Base-by-base conservation (phyloP, 2,888 invertebrate species). In the Heteromurus nitidus region DNA sequence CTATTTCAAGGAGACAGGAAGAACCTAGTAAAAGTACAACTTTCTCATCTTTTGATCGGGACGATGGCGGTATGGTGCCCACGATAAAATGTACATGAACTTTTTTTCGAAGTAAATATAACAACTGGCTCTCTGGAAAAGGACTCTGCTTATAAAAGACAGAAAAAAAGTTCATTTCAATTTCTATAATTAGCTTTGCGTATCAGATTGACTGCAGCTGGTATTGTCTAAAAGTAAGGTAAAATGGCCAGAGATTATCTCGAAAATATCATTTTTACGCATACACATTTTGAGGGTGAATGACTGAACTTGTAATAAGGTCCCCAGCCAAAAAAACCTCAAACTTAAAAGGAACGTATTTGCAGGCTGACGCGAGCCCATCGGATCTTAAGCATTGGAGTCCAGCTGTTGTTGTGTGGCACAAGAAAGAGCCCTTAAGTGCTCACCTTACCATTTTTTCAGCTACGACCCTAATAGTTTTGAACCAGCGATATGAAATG, bases 291-390 rank as follows among this genome's bases (percentile, higher is more conserved):
- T n/a, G n/a, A n/a, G 47, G 47, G 11, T 47, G 47, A 47, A n/a
- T n/a, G n/a, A n/a, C n/a, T n/a, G n/a, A n/a, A n/a, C n/a, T n/a
- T n/a, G n/a, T n/a, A n/a, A n/a, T n/a, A n/a, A n/a, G n/a, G n/a
- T n/a, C n/a, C n/a, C 7, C n/a, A 55, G 55, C 47, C 31, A 62
- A 50, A 68, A 68, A 68, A n/a, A n/a, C n/a, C n/a, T n/a, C n/a
- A n/a, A n/a, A n/a, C n/a, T n/a, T 68, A 68, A 53, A 69, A 26
- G 5, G 44, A 36, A 30, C 53, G n/a, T 67, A 53, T 30, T 31
- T 24, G 26, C 70, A 58, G 60, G 26, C 70, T 70, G 58, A 58
- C 70, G 70, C 70, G n/a, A 20, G 16, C 11, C 22, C 18, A 28
- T n/a, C 18, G 26, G n/a, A n/a, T n/a, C n/a, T n/a, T n/a, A n/a